Base-by-base conservation (phyloP, 2,888 invertebrate genomes). In the Cybosia mesomella region DNA sequence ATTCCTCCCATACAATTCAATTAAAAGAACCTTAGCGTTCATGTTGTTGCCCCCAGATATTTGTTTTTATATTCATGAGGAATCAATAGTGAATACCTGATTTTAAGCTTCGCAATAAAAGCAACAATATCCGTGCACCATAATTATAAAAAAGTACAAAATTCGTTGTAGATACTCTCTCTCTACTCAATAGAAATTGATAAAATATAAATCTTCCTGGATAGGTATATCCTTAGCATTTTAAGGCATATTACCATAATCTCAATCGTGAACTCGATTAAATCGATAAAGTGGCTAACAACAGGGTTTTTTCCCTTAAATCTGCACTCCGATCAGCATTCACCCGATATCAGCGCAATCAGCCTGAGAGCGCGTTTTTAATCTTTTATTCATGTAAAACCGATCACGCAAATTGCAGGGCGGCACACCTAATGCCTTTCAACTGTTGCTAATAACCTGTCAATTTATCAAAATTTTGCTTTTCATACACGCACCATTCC, bases 361-460 rank as follows among this genome's bases (percentile, higher is more conserved):
- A 89, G 85, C 79, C 80, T 85, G 86, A 83, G 85, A 87, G 86
- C 80, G 85, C 84, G 85, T 90, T 93, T 92, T 94, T 91, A 91
- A 92, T 93, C 87, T 93, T 92, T 91, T 91, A 91, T 92, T 92
- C 91, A 90, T 91, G 90, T 85, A 86, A 86, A 88, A 87, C 85
- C 89, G 89, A 85, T 84, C 84, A 85, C 87, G 89, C 92, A 94
- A 95, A 95, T 95, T 95, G 93, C 93, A 94, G 94, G 92, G 93
- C 93, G 87, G 92, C 88, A 86, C 80, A 88, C 92, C 94, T 94
- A 94, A 94, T 94, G 94, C 93, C 93, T 94, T 94, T 95, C 95
- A 95, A 95, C 94, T 95, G 94, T 91, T 95, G 92, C 94, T 94
- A 94, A 95, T 94, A 94, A 92, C 94, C 94, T 94, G 94, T 92